Conservation (phyloP, 2,888 invertebrate species). For the Liopterus haemorrhoidalis region DNA sequence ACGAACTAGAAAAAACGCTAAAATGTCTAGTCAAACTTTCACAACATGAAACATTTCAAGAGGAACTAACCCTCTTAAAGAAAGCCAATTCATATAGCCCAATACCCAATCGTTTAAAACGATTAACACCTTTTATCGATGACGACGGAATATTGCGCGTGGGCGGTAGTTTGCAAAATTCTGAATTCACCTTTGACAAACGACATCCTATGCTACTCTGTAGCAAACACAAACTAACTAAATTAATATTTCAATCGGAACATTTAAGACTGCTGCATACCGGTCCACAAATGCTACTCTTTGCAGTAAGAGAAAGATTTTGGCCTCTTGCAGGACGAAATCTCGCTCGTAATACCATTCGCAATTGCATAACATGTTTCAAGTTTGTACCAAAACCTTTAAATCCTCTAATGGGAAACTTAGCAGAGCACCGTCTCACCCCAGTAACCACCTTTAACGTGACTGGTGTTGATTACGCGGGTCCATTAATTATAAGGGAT, state of each 20-base stretch:
- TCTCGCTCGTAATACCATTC: not conserved
- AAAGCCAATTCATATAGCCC: not conserved
- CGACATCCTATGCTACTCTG: not conserved
- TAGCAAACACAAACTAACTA: constrained; percentile 1
- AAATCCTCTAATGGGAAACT: constrained; percentile 15
- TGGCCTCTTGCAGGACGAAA: not conserved
- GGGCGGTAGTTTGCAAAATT: not conserved
- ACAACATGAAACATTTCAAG: too few species aligned
- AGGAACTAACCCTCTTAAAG: too few species aligned
- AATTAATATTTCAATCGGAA: constrained; percentile 6
- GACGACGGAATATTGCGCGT: not conserved
- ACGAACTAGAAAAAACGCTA: too few species aligned
- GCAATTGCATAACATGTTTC: constrained; percentile 24
- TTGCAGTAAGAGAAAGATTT: not conserved
- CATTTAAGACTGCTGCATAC: constrained; percentile 1
- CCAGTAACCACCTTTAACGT: constrained; percentile 1
- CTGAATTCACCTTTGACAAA: not conserved
- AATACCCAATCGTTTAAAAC: not conserved
- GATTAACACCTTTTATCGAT: too few species aligned
- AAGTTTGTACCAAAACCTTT: constrained; percentile 17
- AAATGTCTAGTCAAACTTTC: too few species aligned
- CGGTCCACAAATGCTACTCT: not conserved
- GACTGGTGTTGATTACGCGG: not conserved
- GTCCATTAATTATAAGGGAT: not conserved
- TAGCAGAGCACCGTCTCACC: not conserved